phyloP scores from a whole-genome alignment of 2,113 vertebrate species.

The Podarcis cretensis region DNA sequence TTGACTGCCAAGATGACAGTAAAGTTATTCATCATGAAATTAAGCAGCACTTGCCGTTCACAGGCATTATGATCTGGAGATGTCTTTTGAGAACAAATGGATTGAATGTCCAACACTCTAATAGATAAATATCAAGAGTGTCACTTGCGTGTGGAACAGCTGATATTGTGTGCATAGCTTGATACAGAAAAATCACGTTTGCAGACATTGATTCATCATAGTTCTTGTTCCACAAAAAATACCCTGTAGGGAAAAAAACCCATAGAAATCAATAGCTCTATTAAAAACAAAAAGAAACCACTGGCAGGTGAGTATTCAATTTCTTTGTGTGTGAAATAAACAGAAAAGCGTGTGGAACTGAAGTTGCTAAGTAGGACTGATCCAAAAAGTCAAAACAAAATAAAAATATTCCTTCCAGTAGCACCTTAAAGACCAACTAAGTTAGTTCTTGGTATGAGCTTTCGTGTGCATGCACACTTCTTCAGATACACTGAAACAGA shows the following conservation, averaged over 20 bases:
- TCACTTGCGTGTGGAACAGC: background rate
- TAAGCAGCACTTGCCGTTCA: background rate
- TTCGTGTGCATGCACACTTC: too few relatives aligned
- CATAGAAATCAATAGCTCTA: background rate
- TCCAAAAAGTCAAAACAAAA: too few relatives aligned
- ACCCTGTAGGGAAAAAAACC: slow-evolving; percentile 1
- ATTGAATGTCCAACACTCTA: background rate
- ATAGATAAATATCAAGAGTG: background rate
- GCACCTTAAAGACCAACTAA: too few relatives aligned
- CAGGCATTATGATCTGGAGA: background rate
- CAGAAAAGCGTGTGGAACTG: background rate
- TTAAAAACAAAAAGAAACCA: background rate
- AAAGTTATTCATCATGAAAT: background rate
- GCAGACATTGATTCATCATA: slow-evolving; percentile 6
- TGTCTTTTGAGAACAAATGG: background rate
- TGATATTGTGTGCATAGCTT: background rate
- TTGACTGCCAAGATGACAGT: background rate
- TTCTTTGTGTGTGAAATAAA: slow-evolving; percentile 20
- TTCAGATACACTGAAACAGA: too few relatives aligned
- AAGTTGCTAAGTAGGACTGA: background rate
- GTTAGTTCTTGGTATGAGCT: too few relatives aligned
- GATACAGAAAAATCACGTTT: background rate
- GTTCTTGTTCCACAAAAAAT: slow-evolving; percentile 25
- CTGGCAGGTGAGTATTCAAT: slow-evolving; percentile 1
- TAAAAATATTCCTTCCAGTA: too few relatives aligned